Evolutionary conservation across 1,140 invertebrate genomes (phyloP).

Genomic region (Limonius californicus): DNA sequence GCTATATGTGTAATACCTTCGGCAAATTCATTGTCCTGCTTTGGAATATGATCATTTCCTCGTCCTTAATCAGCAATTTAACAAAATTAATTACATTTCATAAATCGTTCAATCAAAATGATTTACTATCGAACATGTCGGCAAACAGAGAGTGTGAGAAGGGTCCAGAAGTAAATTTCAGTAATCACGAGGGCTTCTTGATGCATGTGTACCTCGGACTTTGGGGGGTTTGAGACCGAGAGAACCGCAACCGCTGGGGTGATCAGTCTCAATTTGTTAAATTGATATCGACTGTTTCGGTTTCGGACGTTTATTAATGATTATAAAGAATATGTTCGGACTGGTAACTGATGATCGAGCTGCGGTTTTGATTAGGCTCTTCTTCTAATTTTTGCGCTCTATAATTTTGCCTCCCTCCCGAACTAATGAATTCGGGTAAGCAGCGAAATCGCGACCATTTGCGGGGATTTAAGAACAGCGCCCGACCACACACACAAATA

Average conservation of each 20-base stretch:
- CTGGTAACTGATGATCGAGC: background rate
- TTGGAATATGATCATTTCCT: too few species aligned
- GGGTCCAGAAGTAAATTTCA: background rate
- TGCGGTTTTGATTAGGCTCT: background rate
- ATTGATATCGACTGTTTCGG: slow-evolving; percentile 32
- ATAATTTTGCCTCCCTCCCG: too few species aligned
- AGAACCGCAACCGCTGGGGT: slow-evolving; percentile 14
- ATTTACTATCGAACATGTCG: too few species aligned
- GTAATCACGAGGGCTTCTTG: background rate
- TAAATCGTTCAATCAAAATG: too few species aligned
- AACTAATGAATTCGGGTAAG: too few species aligned
- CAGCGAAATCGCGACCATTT: too few species aligned
- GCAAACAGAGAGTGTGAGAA: too few species aligned
- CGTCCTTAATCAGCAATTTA: too few species aligned
- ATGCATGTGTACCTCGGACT: background rate
- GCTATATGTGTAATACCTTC: too few species aligned
- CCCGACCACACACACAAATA: background rate
- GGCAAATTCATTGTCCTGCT: too few species aligned
- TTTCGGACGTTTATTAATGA: slow-evolving; percentile 27
- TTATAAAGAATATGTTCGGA: slow-evolving; percentile 2
- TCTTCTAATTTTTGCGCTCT: too few species aligned
- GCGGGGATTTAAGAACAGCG: background rate
- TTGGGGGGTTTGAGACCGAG: slow-evolving; percentile 3
- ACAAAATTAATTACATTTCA: too few species aligned
- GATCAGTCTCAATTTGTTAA: slow-evolving; percentile 33